Evolutionary conservation across 1,140 invertebrate species (phyloP).

Genomic region (Hycleus cichorii): DNA sequence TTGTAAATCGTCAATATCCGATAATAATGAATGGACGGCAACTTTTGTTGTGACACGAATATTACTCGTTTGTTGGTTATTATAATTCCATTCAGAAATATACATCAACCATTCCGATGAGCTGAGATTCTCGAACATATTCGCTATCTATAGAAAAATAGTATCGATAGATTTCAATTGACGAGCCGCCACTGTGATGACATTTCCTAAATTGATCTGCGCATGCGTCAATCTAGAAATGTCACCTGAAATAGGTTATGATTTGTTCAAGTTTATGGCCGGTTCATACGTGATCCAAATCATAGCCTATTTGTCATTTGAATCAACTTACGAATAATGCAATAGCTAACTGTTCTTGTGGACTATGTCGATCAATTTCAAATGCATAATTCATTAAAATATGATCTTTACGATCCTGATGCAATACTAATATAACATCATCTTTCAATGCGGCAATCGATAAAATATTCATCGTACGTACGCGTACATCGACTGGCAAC

Average conservation of each 20-base stretch:
- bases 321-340: conserved; percentile 66
- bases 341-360: conserved; percentile 69
- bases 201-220: no score
- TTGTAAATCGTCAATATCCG: conserved; percentile 63
- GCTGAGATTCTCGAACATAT: conserved; percentile 82
- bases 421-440: conserved; percentile 80
- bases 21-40: conserved; percentile 76
- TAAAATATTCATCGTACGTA: conserved; percentile 60
- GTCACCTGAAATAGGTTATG: no score
- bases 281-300: no score
- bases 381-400: conserved; percentile 84
- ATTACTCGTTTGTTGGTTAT: conserved; percentile 70
- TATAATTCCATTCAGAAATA: conserved; percentile 82
- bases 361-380: conserved; percentile 69
- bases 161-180: neutral
- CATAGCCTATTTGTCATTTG: no score
- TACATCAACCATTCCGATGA: conserved; percentile 89
- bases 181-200: no score
- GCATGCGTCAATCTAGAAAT: no score
- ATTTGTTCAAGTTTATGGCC: no score
- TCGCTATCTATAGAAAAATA: conserved; percentile 62
- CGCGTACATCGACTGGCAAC: conserved; percentile 50
- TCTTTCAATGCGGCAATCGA: conserved; percentile 75
- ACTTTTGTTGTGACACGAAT: conserved; percentile 86
- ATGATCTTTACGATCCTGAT: conserved; percentile 84